Base-by-base conservation (phyloP, 1,140 invertebrate genomes). In the Meteorus sp. region DNA sequence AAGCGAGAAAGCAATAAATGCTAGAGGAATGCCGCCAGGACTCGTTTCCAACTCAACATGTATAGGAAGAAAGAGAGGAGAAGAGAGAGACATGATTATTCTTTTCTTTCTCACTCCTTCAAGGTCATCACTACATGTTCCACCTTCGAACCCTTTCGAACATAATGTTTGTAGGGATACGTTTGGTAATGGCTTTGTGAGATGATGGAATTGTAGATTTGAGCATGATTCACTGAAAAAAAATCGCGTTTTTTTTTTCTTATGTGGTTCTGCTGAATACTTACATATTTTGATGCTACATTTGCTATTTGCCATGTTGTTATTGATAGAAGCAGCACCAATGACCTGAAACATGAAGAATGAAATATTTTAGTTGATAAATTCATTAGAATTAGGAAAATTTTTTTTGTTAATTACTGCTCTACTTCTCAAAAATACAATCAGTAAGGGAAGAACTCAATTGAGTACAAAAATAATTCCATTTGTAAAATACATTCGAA, bases 301-400 rank as follows among this genome's bases (percentile, higher is more conserved):
- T 72, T 64, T 63, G 64, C 62, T 51, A 79, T 56, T 37, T 75
- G 69, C 54, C 68, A 59, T 13, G 69, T 65, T 68, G 71, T 62
- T 39, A 81, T 63, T 59, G 76, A 73, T 66, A 81, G 58, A 54
- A 81, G 66, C 54, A 81, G 68, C 74, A 77, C 77, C 77, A 77
- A 74, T 71, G 70, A 80, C 75, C 78, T 80, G 74, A 41, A 79
- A 80, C 48, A 61, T 56, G 58, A 56, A 60, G 39, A 31, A 25
- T 13, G 11, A 50, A 19, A 37, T 29, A 3, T 11, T 11, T 9
- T 8, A 37, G 13, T 13, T 20, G n/a, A 33, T 33, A 45, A 39
- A 9, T 2, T 23, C 9, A 47, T 6, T 25, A 13, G 13, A n/a
- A 47, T 25, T 47, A 11, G 19, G 20, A 17, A 22, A 2, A 45